Percentiles rank a stretch among this genome's conserved stretches.
phyloP scores from a whole-genome alignment of 2,888 invertebrate species.

The Acanthopleura granulata region DNA sequence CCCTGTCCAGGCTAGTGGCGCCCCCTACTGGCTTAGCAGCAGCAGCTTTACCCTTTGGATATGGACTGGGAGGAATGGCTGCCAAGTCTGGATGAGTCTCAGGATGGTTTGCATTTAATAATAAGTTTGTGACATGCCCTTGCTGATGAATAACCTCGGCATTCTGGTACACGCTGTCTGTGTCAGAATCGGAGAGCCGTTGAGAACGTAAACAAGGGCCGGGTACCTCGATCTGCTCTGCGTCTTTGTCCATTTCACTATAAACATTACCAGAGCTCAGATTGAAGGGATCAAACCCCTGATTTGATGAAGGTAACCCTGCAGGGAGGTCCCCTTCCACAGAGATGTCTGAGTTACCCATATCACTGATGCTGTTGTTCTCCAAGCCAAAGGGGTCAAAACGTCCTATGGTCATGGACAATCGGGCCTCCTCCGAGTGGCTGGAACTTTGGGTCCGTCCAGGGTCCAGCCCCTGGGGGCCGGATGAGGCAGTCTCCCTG shows the following conservation, averaged over 20 bases:
- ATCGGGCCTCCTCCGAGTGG: neutral
- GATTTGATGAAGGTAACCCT: neutral
- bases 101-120: neutral
- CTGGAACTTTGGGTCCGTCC: neutral
- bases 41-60: neutral
- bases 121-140: neutral
- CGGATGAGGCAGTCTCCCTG: slow-evolving; percentile 1
- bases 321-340: neutral
- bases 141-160: slow-evolving; percentile 11
- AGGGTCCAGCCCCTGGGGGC: neutral
- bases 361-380: neutral
- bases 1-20: too few relatives aligned
- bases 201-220: neutral
- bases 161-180: slow-evolving; percentile 1
- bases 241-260: slow-evolving; percentile 10
- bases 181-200: neutral
- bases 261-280: slow-evolving; percentile 2
- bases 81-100: neutral
- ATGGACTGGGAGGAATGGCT: slow-evolving; percentile 1
- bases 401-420: neutral
- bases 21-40: too few relatives aligned
- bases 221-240: neutral
- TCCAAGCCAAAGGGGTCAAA: slow-evolving; percentile 17
- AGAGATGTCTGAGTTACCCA: neutral
- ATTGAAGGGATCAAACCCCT: neutral